Evolutionary conservation across 1,140 invertebrate species (phyloP), one percentile per base, ranked within the genome.

Genomic region (Armadillidium nasatum): DNA sequence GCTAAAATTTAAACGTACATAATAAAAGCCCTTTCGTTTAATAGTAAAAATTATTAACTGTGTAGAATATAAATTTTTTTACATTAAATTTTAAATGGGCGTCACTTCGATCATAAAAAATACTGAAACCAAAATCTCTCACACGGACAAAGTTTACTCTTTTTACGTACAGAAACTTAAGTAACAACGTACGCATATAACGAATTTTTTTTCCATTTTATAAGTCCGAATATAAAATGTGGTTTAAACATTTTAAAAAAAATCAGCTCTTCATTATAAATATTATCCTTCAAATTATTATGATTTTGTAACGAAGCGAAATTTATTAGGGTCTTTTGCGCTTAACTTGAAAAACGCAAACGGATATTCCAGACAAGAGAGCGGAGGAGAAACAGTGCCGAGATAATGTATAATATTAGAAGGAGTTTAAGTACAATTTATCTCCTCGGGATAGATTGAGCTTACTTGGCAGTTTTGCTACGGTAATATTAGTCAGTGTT

Each of bases 1-100:
- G 50, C 7, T 15, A 60, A 60, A 43, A 71, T 71, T 43, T 33
- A 71, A 43, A 71, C 33, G 44, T 71, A 43, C 33, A 71, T 71
- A 60, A 71, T 71, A 22, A 43, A 71, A 21, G 33, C n/a, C 15
- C 44, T n/a, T 23, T 43, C n/a, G 44, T 71, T 7, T 33, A 19
- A 43, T 15, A n/a, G 0, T 33, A 19, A 13, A 19, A 71, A 19
- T n/a, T 33, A 44, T 71, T 22, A 15, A 71, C 33, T 19, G 23
- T 43, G 10, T 43, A 19, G 33, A 43, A 71, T 71, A 71, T 71
- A 33, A 43, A 33, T 71, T 43, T 71, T 43, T 71, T 43, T 33
- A 71, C 33, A 71, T 71, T 22, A 21, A 71, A 43, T 43, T 44
- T 19, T 33, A 71, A 43, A 71, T 71, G 44, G 23, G 44, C 44